Base-by-base conservation (phyloP, 64 coral and sea anemone species). In the Montipora foliosa region DNA sequence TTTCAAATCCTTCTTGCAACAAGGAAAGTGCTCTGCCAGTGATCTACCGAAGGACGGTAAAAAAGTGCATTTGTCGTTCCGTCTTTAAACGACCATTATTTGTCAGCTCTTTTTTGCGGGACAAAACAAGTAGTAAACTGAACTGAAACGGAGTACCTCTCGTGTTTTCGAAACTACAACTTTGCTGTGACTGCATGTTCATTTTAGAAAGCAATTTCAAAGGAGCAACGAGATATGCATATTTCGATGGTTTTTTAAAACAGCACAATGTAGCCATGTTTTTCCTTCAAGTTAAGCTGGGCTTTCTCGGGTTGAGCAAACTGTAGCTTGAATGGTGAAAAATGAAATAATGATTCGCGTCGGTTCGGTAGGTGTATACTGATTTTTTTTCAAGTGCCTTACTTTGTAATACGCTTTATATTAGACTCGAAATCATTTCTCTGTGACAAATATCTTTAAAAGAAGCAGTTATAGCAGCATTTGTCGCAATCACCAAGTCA, bases 371-470 rank as follows among this genome's bases (percentile, higher is more conserved):
- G 70, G 71, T 86, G 46, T 86, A 86, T 50, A 72, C 46, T 71
- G 64, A 9, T n/a, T 67, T 19, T 86, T 85, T 86, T 19, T 86
- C 82, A 86, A 86, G 82, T 86, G 47, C 66, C 37, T 70, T 67
- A 86, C 6, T 57, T 8, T 86, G 82, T 51, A 64, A 50, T 86
- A 86, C 64, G 82, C 45, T 47, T 86, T 86, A 86, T 86, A 86
- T 86, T 86, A 86, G 82, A 86, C 64, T 86, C 82, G 75, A 67
- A 74, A 81, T 92, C 82, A 92, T 92, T 92, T 92, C 82, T 92
- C 82, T 83, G 70, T 92, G 90, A 92, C 90, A 84, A 92, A 92
- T 92, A 84, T 86, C 90, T 86, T 92, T 86, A 92, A 83, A 92
- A 92, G 71, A 84, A 92, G 90, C 73, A 92, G 90, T 92, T 92